phyloP scores from a whole-genome alignment of 2,113 vertebrate species.

The Scatophagus argus region DNA sequence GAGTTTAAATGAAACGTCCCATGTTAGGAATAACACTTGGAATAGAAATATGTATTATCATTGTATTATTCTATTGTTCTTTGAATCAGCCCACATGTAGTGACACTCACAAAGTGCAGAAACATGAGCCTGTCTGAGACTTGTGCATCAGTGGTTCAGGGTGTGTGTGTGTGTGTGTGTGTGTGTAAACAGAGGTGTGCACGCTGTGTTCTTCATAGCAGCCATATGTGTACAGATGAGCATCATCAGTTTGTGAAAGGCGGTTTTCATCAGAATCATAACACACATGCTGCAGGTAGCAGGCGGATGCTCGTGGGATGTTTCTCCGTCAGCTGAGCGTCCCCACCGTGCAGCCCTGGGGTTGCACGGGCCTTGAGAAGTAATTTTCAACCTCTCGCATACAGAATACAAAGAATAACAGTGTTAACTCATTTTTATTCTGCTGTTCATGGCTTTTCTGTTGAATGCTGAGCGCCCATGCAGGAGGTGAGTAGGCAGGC shows the following conservation, averaged over 20 bases:
- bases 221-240: not conserved
- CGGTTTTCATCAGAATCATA: slow-evolving; percentile 11
- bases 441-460: slow-evolving; percentile 19
- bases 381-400: slow-evolving; percentile 54
- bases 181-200: too few species aligned
- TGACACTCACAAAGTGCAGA: not conserved
- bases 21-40: not conserved
- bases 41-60: too few species aligned
- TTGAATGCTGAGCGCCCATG: slow-evolving; percentile 30
- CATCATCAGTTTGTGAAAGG: not conserved
- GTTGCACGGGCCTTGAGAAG: slow-evolving; percentile 51
- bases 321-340: slow-evolving; percentile 1
- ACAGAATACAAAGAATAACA: slow-evolving; percentile 59
- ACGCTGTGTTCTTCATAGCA: too few species aligned
- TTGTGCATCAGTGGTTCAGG: not conserved
- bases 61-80: too few species aligned
- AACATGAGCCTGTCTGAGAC: not conserved
- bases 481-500: slow-evolving; percentile 42
- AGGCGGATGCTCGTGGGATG: not conserved
- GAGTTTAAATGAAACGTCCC: not conserved
- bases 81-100: not conserved
- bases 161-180: not conserved
- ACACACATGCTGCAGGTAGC: too few species aligned
- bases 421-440: slow-evolving; percentile 69
- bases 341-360: slow-evolving; percentile 20